Evolutionary conservation across 2,797 vertebrate species (phyloP), one percentile per base, ranked within the genome.

Genomic region (Channallabes apus): DNA sequence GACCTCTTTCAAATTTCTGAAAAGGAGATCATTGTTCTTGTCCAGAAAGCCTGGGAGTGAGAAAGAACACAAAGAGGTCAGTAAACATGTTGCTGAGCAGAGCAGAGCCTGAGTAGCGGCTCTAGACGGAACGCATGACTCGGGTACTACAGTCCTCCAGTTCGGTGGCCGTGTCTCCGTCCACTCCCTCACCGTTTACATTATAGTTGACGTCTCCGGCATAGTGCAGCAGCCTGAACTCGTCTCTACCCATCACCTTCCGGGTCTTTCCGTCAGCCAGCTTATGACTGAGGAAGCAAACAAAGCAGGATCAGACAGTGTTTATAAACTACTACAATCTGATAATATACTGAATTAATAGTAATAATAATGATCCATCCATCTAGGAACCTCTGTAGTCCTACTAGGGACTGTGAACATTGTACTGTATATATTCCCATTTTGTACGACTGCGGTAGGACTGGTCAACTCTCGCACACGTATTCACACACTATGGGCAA

Each of bases 1-100:
- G 89, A 98, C 98, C 96, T 99, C 97, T 91, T 99, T 99, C 87
- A 99, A 89, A 93, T 99, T 99, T 91, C 98, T 95, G 92, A 99
- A 99, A 62, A 99, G 97, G 80, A 99, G 96, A 90, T 99, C 98
- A 0, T 99, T 99, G 95, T 99, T 99, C 93, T 99, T 99, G 94
- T 99, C 98, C 93, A 99, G 91, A 93, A 99, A 99, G 86, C 98
- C 98, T 96, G 89, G 87, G 93, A 87, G n/a, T 87, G 83, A 83
- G 87, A 84, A 83, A 81, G 84, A 83, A 84, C 54, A 88, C 67
- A 89, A 35, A 89, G 84, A 78, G 61, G 58, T 89, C 75, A 88
- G 69, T 85, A 76, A 89, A 15, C 54, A 78, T 69, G 80, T 3
- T 67, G 2, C 71, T 15, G 29, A 56, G 65, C 68, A n/a, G 27